Conservation (phyloP, 2,797 vertebrate species). For the Syndactyla subalaris region DNA sequence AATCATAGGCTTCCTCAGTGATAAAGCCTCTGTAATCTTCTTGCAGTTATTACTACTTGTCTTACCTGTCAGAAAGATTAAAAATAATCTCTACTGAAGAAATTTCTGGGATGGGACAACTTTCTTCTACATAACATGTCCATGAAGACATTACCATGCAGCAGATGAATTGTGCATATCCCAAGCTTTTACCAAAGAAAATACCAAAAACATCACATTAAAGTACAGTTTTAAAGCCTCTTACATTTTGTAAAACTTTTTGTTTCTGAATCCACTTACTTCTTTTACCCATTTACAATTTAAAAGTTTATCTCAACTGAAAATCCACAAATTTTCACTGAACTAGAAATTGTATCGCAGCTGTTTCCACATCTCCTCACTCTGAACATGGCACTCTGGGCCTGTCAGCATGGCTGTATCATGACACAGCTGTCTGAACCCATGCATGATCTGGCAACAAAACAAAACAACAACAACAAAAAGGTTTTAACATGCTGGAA, state of each 20-base stretch:
- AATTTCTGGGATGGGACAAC: not conserved
- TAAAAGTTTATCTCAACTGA: not conserved
- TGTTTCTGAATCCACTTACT: not conserved
- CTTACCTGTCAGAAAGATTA: not conserved
- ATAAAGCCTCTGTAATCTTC: not conserved
- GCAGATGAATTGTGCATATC: not conserved
- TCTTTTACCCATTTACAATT: not conserved
- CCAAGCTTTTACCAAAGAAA: not conserved
- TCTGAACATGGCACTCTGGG: not conserved
- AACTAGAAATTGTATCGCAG: not conserved
- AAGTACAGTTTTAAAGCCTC: not conserved
- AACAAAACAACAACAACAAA: not conserved
- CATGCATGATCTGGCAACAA: not conserved
- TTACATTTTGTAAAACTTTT: not conserved
- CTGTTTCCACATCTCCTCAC: not conserved
- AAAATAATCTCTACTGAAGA: not conserved
- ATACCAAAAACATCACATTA: not conserved
- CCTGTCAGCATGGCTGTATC: rapidly evolving
- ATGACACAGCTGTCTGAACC: not conserved
- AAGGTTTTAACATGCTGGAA: not conserved
- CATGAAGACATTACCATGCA: not conserved
- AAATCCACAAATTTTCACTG: not conserved
- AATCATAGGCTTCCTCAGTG: not conserved
- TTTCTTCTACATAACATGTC: not conserved
- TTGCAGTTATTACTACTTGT: not conserved